Conservation (phyloP, 2,113 vertebrate genomes). For the Leucosticte australis region DNA sequence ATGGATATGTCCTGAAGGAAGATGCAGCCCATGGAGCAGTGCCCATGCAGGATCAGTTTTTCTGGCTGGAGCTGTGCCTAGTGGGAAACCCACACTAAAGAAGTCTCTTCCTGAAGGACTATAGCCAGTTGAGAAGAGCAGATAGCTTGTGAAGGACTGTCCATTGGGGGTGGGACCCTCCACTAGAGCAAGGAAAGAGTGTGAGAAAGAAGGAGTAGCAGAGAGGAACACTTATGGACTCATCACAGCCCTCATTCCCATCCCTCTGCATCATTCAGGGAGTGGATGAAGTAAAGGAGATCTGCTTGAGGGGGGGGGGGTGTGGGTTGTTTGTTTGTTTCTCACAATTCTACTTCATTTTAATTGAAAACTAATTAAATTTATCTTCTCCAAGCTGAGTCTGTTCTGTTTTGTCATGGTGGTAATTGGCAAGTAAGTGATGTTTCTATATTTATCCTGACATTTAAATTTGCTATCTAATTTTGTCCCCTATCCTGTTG, state of each 20-base stretch:
- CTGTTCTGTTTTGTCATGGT: not conserved
- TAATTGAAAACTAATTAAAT: not conserved
- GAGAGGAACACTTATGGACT: not conserved
- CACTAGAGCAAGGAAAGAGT: accelerated
- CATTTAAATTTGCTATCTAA: not conserved
- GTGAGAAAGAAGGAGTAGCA: not conserved
- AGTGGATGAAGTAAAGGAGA: not conserved
- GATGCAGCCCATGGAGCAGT: accelerated
- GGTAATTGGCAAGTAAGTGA: not conserved
- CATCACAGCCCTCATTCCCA: accelerated
- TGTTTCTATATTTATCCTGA: not conserved
- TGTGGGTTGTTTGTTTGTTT: not conserved
- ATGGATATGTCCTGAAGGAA: not conserved
- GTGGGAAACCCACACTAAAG: accelerated
- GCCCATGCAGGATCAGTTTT: accelerated
- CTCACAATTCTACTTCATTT: not conserved
- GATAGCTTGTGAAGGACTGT: not conserved
- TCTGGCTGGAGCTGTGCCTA: not conserved
- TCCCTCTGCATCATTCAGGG: accelerated
- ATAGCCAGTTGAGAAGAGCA: accelerated
- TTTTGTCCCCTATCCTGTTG: not conserved
- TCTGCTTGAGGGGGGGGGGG: accelerated
- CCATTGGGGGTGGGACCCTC: accelerated
- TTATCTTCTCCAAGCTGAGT: not conserved
- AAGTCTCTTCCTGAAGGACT: not conserved